phyloP scores from a whole-genome alignment of 1,140 invertebrate genomes.

The Eubasilissa regina region DNA sequence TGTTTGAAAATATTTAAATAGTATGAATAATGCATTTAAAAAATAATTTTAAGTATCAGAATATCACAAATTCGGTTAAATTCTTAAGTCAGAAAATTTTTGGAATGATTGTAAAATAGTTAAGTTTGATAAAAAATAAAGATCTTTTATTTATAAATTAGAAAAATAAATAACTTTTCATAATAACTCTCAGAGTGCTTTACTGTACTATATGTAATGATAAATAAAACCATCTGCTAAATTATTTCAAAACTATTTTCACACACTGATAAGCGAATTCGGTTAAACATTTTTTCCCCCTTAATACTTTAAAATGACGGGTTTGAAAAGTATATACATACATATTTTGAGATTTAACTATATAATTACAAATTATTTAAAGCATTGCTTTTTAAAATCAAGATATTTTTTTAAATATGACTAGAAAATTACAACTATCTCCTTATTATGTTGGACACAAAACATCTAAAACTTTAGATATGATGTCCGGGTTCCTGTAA shows the following conservation, averaged over 20 bases:
- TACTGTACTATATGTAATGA: too few relatives aligned
- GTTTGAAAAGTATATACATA: too few relatives aligned
- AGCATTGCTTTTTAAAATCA: conserved; percentile 38
- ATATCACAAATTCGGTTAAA: conserved; percentile 29
- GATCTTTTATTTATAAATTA: too few relatives aligned
- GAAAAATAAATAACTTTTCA: too few relatives aligned
- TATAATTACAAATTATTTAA: conserved; percentile 7
- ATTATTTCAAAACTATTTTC: too few relatives aligned
- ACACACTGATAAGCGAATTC: too few relatives aligned
- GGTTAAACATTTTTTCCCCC: too few relatives aligned
- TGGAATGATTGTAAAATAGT: conserved; percentile 30
- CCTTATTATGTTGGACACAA: conserved; percentile 26
- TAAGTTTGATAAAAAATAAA: neutral
- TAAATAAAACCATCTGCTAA: too few relatives aligned
- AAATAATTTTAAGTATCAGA: conserved; percentile 36
- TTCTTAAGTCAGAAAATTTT: conserved; percentile 16
- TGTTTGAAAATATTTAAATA: neutral
- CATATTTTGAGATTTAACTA: neutral
- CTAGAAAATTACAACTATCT: conserved; percentile 34
- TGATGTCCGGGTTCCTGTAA: conserved; percentile 68
- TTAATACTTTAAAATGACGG: too few relatives aligned
- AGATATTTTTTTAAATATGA: conserved; percentile 23
- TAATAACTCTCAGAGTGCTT: too few relatives aligned
- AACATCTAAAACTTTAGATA: conserved; percentile 57
- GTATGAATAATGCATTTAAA: conserved; percentile 13